Evolutionary conservation across 1,140 invertebrate genomes (phyloP).

Genomic region (Calliopsis andreniformis): DNA sequence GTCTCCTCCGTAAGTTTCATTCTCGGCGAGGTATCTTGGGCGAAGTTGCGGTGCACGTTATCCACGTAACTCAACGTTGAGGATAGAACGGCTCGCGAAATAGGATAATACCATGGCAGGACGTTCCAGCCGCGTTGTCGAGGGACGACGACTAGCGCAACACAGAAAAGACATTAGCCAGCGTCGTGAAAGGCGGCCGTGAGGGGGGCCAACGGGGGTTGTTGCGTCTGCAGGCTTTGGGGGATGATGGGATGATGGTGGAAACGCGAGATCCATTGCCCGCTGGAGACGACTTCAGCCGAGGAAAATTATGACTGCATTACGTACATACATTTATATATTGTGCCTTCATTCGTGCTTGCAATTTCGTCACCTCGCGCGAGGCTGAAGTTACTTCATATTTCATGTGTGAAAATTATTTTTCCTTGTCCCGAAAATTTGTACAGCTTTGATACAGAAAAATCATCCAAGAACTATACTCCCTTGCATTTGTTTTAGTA

Average conservation of each 20-base stretch:
- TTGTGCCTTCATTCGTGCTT: not conserved
- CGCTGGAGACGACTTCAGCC: slow-evolving; percentile 57
- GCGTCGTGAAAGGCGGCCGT: slow-evolving; percentile 57
- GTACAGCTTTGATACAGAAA: no score
- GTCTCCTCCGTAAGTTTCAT: not conserved
- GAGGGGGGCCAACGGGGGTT: slow-evolving; percentile 43
- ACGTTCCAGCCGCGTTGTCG: slow-evolving; percentile 64
- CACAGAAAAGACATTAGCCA: slow-evolving; percentile 81
- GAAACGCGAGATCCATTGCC: slow-evolving; percentile 65
- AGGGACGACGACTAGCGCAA: slow-evolving; percentile 74
- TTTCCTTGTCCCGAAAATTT: not conserved
- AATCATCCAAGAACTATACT: no score
- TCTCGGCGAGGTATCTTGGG: slow-evolving; percentile 5
- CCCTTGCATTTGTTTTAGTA: no score
- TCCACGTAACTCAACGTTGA: slow-evolving; percentile 66
- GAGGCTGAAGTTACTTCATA: not conserved
- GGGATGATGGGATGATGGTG: slow-evolving; percentile 51
- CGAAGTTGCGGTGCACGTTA: slow-evolving; percentile 47
- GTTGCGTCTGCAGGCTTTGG: slow-evolving; percentile 42
- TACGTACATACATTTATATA: slow-evolving; percentile 32
- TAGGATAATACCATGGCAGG: slow-evolving; percentile 74
- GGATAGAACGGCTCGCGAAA: slow-evolving; percentile 69
- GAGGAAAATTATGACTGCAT: slow-evolving; percentile 60
- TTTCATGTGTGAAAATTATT: not conserved
- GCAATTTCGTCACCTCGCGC: not conserved